A percentile compares a stretch with the other conserved stretches of the same genome.
Conservation (phyloP, 1,140 invertebrate genomes). For the Solenopsis fugax region DNA sequence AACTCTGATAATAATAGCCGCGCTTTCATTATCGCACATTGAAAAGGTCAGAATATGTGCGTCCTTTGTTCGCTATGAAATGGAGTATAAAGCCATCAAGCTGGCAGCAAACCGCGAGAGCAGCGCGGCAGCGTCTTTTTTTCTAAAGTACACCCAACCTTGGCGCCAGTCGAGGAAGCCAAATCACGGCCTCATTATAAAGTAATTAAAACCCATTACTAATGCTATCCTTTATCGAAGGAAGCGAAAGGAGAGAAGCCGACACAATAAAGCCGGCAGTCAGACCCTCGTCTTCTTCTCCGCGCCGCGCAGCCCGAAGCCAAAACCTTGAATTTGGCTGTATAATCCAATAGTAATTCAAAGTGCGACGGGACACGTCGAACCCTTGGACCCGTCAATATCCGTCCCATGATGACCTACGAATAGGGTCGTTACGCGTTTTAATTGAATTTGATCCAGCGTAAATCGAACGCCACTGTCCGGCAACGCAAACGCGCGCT, state of each 20-base stretch:
- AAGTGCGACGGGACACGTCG: slow-evolving; percentile 64
- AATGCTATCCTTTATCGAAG: slow-evolving; percentile 85
- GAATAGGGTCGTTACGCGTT: slow-evolving; percentile 66
- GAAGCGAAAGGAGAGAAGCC: slow-evolving; percentile 80
- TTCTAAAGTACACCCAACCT: slow-evolving; percentile 71
- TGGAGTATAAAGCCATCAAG: slow-evolving; percentile 77
- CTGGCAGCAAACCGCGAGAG: slow-evolving; percentile 71
- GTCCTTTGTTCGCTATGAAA: slow-evolving; percentile 69
- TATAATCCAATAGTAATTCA: slow-evolving; percentile 81
- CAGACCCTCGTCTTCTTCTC: slow-evolving; percentile 83
- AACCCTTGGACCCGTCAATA: slow-evolving; percentile 81
- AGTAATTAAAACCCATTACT: slow-evolving; percentile 87
- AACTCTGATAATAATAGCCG: neutral
- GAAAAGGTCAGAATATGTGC: neutral
- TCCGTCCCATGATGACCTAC: slow-evolving; percentile 82
- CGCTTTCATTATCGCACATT: neutral
- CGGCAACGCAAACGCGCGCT: neutral
- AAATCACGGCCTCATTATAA: slow-evolving; percentile 86
- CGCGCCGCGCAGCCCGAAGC: slow-evolving; percentile 69
- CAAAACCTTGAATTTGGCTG: slow-evolving; percentile 76
- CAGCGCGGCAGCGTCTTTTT: slow-evolving; percentile 56
- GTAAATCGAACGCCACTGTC: slow-evolving; percentile 59
- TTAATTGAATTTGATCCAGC: slow-evolving; percentile 68
- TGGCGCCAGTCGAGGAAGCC: slow-evolving; percentile 82
- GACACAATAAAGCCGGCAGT: slow-evolving; percentile 83